phyloP scores from a whole-genome alignment of 1,140 invertebrate genomes.

The Cylas formicarius region DNA sequence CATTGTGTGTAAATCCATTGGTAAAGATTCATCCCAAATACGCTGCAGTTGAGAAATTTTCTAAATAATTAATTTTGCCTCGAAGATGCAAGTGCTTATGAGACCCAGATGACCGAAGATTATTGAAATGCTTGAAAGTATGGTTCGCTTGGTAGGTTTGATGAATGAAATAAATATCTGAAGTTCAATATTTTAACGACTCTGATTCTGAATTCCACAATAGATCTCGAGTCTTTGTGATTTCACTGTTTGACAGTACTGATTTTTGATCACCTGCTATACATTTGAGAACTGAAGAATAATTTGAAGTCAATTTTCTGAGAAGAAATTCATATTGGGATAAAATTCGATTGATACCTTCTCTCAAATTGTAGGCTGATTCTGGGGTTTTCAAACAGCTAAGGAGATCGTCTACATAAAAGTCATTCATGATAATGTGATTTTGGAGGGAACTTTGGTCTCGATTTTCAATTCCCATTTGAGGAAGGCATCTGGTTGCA shows the following conservation, averaged over 20 bases:
- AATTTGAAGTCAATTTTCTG: conserved; percentile 40
- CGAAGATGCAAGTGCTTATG: too few relatives aligned
- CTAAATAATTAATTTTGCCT: too few relatives aligned
- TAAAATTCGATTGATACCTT: conserved; percentile 19
- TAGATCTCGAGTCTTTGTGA: neutral
- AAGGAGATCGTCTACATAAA: conserved; percentile 10
- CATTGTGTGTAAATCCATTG: too few relatives aligned
- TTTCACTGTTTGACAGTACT: neutral
- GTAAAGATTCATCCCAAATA: too few relatives aligned
- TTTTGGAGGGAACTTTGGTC: conserved; percentile 14
- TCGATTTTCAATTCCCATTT: conserved; percentile 20
- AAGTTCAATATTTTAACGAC: too few relatives aligned
- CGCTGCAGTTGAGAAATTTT: too few relatives aligned
- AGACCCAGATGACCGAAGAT: too few relatives aligned
- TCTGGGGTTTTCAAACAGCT: neutral
- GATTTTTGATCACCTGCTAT: neutral
- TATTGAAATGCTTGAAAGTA: too few relatives aligned
- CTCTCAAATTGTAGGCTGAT: conserved; percentile 21
- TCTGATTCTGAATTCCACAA: neutral
- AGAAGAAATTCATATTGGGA: conserved; percentile 35
- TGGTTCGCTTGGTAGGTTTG: too few relatives aligned
- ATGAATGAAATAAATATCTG: too few relatives aligned
- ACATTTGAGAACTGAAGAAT: neutral
- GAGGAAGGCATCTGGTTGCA: conserved; percentile 24
- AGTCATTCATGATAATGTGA: conserved; percentile 8